phyloP scores from a whole-genome alignment of 1,140 invertebrate species.

The Drosophila eugracilis region DNA sequence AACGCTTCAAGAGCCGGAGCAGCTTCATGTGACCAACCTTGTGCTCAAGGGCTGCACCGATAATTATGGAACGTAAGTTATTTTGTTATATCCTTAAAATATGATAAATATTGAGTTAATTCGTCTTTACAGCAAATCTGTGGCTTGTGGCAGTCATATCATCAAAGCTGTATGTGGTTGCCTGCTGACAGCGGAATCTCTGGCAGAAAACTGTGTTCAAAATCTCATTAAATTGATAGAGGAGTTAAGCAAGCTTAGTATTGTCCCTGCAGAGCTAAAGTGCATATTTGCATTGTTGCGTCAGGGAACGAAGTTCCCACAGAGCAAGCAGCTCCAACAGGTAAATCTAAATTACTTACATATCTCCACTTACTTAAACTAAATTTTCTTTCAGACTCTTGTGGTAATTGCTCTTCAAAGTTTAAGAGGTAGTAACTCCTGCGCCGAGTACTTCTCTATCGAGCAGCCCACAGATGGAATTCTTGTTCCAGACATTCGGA shows the following conservation, averaged over 20 bases:
- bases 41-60: slow-evolving; percentile 84
- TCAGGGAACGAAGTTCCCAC: slow-evolving; percentile 64
- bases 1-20: slow-evolving; percentile 82
- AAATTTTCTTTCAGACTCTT: slow-evolving; percentile 45
- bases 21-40: slow-evolving; percentile 83
- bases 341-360: slow-evolving; percentile 15
- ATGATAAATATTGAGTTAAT: neutral
- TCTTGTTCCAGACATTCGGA: slow-evolving; percentile 85
- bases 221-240: slow-evolving; percentile 87
- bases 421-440: slow-evolving; percentile 67
- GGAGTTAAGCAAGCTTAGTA: slow-evolving; percentile 86
- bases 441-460: slow-evolving; percentile 85
- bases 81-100: neutral
- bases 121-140: slow-evolving; percentile 77
- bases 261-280: slow-evolving; percentile 87
- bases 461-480: slow-evolving; percentile 86
- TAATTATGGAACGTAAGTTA: slow-evolving; percentile 84
- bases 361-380: neutral
- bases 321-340: slow-evolving; percentile 77
- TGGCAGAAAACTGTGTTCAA: slow-evolving; percentile 79
- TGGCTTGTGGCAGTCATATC: slow-evolving; percentile 83
- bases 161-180: slow-evolving; percentile 84
- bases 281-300: slow-evolving; percentile 74
- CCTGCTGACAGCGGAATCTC: slow-evolving; percentile 70
- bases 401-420: slow-evolving; percentile 77